Evolutionary conservation across 2,888 invertebrate species (phyloP).

Genomic region (Dasypogon diadema): DNA sequence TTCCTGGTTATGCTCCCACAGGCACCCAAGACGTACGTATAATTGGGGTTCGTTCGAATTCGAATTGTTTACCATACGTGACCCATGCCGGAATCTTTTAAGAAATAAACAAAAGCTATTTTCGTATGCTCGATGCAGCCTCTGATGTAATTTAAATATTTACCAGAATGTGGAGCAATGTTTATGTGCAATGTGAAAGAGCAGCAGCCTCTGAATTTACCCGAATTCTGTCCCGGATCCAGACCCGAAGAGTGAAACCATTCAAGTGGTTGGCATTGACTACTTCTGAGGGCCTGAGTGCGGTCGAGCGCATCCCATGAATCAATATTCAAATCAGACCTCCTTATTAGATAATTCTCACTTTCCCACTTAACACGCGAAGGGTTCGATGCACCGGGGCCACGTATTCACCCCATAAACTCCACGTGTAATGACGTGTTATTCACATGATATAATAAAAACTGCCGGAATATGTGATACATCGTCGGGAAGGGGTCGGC

Average conservation of each 20-base stretch:
- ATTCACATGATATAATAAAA: constrained; percentile 19
- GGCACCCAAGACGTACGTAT: background rate
- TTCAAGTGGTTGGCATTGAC: background rate
- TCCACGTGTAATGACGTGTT: constrained; percentile 29
- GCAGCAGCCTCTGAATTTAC: no score
- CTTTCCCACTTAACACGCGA: constrained; percentile 5
- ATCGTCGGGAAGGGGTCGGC: background rate
- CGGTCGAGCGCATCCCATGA: background rate
- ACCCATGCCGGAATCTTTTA: background rate
- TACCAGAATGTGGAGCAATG: background rate
- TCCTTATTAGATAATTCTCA: constrained; percentile 20
- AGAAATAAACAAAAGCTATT: constrained; percentile 38
- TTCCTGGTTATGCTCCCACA: background rate
- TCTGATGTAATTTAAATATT: constrained; percentile 28
- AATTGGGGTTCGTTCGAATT: constrained; percentile 10
- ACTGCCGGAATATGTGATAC: background rate
- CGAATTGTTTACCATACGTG: constrained; percentile 30
- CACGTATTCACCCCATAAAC: constrained; percentile 24
- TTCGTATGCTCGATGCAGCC: background rate
- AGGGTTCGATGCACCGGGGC: constrained; percentile 34
- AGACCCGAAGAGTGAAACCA: background rate
- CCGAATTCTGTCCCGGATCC: no score
- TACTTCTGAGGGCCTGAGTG: background rate
- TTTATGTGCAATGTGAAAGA: background rate
- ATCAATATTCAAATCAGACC: constrained; percentile 24